These are phyloP conservation scores for Theropithecus gelada DNA, from an alignment of 2,113 vertebrate genomes.

Conservation along the genomic window DNA sequence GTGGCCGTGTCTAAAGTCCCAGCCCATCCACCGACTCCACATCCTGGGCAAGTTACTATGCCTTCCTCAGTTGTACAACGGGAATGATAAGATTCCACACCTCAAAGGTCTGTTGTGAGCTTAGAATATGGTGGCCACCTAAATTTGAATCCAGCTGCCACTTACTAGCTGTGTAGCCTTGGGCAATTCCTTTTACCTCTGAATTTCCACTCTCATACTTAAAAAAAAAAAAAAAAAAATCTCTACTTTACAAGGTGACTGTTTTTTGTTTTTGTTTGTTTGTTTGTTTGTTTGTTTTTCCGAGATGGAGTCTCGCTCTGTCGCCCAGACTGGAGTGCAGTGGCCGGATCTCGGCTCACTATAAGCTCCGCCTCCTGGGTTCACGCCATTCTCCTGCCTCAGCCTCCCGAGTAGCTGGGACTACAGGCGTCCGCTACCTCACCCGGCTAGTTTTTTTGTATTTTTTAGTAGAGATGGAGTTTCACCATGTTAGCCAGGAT, in stretches of 20 bases:
- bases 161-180: not conserved
- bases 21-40: not conserved
- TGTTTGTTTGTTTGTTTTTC: too few species aligned
- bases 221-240: not conserved
- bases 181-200: not conserved
- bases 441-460: too few species aligned
- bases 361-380: too few species aligned
- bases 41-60: not conserved
- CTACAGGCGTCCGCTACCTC: too few species aligned
- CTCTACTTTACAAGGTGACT: not conserved
- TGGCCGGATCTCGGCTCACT: too few species aligned
- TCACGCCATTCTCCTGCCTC: too few species aligned
- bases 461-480: too few species aligned
- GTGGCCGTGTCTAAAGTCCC: not conserved
- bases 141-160: not conserved
- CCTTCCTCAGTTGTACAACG: not conserved
- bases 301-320: too few species aligned
- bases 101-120: not conserved
- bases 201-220: not conserved
- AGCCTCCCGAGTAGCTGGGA: too few species aligned
- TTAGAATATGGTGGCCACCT: not conserved
- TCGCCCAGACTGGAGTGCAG: too few species aligned
- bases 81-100: not conserved
- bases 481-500: too few species aligned
- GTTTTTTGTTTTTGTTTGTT: not conserved